Conservation (phyloP, 2,888 invertebrate genomes). For the Orthosia gracilis region DNA sequence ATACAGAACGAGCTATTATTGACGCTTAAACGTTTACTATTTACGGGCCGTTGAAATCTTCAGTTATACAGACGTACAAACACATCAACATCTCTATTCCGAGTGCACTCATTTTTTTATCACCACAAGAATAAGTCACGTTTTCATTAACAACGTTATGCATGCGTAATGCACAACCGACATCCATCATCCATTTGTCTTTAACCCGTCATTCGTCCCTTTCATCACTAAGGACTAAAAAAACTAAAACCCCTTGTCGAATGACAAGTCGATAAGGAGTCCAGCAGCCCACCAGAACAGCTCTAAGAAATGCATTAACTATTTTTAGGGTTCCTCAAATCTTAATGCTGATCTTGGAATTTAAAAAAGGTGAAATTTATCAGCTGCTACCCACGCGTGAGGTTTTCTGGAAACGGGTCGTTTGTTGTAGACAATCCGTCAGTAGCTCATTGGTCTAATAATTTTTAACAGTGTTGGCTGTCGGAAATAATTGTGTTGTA, state of each 20-base stretch:
- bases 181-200: conserved; percentile 61
- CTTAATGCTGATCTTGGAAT: conserved; percentile 66
- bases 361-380: conserved; percentile 62
- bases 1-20: conserved; percentile 15
- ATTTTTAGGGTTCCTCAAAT: conserved; percentile 74
- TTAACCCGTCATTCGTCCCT: conserved; percentile 62
- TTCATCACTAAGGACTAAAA: conserved; percentile 68
- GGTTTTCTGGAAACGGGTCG: conserved; percentile 32
- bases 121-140: conserved; percentile 39
- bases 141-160: conserved; percentile 41
- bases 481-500: conserved; percentile 17
- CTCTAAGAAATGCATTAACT: conserved; percentile 84
- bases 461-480: not conserved
- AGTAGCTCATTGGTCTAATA: conserved; percentile 20
- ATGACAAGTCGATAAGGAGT: conserved; percentile 84
- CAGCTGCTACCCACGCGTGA: conserved; percentile 55
- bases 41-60: conserved; percentile 32
- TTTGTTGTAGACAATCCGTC: conserved; percentile 27
- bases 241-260: conserved; percentile 81
- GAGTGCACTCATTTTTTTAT: conserved; percentile 49
- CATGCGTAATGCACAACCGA: conserved; percentile 57
- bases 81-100: conserved; percentile 42
- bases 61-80: conserved; percentile 38
- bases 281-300: conserved; percentile 81
- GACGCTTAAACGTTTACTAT: conserved; percentile 18